A percentile compares a stretch with the other conserved stretches of the same genome.
phyloP scores from a whole-genome alignment of 1,140 invertebrate genomes.

The Sminthurinus signatus region DNA sequence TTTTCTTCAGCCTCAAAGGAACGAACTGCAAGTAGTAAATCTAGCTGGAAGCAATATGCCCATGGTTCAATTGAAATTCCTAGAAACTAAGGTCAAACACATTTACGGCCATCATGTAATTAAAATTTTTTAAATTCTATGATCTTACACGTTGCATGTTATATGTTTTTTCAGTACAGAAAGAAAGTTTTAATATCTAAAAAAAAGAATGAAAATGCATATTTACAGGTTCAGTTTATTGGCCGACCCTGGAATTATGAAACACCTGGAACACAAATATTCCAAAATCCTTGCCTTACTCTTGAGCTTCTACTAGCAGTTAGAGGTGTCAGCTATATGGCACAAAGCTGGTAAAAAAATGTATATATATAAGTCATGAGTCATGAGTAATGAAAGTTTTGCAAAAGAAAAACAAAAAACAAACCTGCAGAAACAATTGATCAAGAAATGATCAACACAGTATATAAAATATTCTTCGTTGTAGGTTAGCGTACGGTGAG shows the following conservation, averaged over 20 bases:
- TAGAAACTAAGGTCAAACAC: neutral
- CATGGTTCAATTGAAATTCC: neutral
- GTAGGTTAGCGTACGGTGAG: neutral
- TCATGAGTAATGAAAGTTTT: too few species aligned
- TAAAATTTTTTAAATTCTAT: neutral
- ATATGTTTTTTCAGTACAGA: neutral
- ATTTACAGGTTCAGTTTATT: neutral
- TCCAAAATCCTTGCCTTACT: slow-evolving; percentile 9
- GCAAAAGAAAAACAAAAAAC: too few species aligned
- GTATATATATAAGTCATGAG: neutral
- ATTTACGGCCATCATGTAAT: slow-evolving; percentile 10
- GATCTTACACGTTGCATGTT: neutral
- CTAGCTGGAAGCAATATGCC: neutral
- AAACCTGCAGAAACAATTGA: too few species aligned
- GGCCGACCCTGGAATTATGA: slow-evolving; percentile 2
- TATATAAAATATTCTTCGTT: neutral
- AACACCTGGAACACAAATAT: neutral
- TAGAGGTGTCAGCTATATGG: neutral
- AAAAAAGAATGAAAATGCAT: neutral
- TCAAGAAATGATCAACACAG: neutral
- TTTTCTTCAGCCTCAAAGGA: too few species aligned
- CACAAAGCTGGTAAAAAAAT: neutral
- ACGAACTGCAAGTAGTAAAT: neutral
- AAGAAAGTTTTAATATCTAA: neutral
- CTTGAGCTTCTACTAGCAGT: slow-evolving; percentile 1